Conservation (phyloP, 2,113 vertebrate genomes). For the Antechinus flavipes region DNA sequence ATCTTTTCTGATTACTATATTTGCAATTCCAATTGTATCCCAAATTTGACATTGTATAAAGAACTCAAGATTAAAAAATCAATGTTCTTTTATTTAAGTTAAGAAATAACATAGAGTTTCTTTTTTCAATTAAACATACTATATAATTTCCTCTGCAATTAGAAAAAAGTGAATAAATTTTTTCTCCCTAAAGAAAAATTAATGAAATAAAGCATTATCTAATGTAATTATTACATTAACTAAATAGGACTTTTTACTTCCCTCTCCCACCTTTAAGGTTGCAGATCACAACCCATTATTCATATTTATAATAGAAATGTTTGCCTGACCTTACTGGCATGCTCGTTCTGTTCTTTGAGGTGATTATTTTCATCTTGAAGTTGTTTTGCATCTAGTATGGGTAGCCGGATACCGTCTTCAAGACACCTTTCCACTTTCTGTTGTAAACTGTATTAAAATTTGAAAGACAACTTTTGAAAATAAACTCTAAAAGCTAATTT, state of each 20-base stretch:
- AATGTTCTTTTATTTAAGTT: slow-evolving; percentile 18
- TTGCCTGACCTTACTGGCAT: slow-evolving; percentile 89
- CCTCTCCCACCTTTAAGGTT: neutral
- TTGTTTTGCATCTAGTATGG: slow-evolving; percentile 94
- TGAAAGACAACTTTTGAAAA: slow-evolving; percentile 47
- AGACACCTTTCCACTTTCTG: slow-evolving; percentile 96
- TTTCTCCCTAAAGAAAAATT: slow-evolving; percentile 48
- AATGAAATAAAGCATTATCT: neutral
- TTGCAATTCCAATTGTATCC: slow-evolving; percentile 14
- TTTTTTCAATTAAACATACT: neutral
- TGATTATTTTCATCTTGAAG: slow-evolving; percentile 92
- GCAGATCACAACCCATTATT: neutral
- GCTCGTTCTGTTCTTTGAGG: slow-evolving; percentile 89
- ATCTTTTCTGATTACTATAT: slow-evolving; percentile 12
- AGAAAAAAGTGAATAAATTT: slow-evolving; percentile 48
- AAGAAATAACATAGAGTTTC: slow-evolving; percentile 6
- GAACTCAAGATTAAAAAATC: slow-evolving; percentile 36
- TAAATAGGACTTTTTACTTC: neutral
- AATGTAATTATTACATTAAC: neutral
- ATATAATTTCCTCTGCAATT: slow-evolving; percentile 48
- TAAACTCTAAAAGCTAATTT: slow-evolving; percentile 21
- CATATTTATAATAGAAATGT: neutral
- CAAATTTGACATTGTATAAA: slow-evolving; percentile 52
- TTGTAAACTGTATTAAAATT: slow-evolving; percentile 88
- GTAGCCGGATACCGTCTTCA: slow-evolving; percentile 94